phyloP scores from a whole-genome alignment of 2,888 invertebrate species.

The Acronicta alni region DNA sequence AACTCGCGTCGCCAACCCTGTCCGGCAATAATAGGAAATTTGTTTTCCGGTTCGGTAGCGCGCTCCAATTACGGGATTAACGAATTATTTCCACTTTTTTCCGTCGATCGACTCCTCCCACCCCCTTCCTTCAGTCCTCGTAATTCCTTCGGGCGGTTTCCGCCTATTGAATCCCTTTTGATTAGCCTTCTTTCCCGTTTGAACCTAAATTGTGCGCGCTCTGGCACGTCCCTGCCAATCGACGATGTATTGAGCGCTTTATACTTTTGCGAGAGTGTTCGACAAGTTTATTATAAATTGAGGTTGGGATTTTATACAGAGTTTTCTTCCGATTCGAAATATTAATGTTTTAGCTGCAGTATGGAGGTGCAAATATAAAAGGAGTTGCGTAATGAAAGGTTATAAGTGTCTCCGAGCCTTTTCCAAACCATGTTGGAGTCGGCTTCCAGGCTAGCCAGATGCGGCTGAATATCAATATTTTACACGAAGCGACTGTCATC shows the following conservation, averaged over 20 bases:
- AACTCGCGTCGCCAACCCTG: slow-evolving; percentile 69
- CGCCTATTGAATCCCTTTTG: slow-evolving; percentile 88
- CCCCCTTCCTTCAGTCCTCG: slow-evolving; percentile 58
- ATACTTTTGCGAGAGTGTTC: slow-evolving; percentile 74
- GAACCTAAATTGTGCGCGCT: slow-evolving; percentile 79
- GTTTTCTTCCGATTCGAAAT: slow-evolving; percentile 19
- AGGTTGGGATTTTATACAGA: slow-evolving; percentile 30
- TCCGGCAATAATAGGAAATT: slow-evolving; percentile 86
- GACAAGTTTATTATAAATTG: slow-evolving; percentile 48
- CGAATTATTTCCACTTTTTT: slow-evolving; percentile 89
- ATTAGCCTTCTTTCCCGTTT: slow-evolving; percentile 88
- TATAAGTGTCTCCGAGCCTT: too few species aligned
- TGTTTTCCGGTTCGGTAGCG: slow-evolving; percentile 90
- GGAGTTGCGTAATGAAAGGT: too few species aligned
- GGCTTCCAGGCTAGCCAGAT: too few species aligned
- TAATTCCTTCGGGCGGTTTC: slow-evolving; percentile 80
- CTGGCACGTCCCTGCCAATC: slow-evolving; percentile 78
- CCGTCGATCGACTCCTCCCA: slow-evolving; percentile 59
- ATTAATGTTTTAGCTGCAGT: not conserved
- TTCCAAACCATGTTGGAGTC: too few species aligned
- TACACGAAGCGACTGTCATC: too few species aligned
- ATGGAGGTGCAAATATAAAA: not conserved
- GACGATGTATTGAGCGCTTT: slow-evolving; percentile 73
- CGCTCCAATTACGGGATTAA: slow-evolving; percentile 88
- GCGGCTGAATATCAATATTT: too few species aligned